Evolutionary conservation across 2,888 invertebrate genomes (phyloP).

Genomic region (Acholoe squamosa): DNA sequence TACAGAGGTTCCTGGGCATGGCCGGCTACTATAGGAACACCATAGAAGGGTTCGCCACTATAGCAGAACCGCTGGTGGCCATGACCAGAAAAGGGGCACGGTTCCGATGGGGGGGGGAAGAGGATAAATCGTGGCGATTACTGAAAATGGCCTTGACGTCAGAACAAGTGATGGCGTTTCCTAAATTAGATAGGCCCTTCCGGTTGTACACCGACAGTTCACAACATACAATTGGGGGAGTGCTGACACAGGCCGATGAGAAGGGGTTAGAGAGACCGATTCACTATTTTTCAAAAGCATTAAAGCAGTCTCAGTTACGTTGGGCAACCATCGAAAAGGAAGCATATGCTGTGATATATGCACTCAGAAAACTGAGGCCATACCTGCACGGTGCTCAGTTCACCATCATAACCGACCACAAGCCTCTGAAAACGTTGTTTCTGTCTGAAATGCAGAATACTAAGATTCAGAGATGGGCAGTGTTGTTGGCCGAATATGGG

Average conservation of each 20-base stretch:
- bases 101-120: neutral
- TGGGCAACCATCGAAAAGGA: slow-evolving; percentile 8
- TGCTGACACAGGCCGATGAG: slow-evolving; percentile 3
- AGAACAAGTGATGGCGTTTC: neutral
- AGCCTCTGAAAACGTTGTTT: too few relatives aligned
- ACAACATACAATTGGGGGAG: neutral
- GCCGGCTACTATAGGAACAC: too few relatives aligned
- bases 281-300: slow-evolving; percentile 1
- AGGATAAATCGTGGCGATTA: neutral
- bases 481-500: too few relatives aligned
- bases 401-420: neutral
- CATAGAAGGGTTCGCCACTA: neutral
- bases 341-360: too few relatives aligned
- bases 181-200: neutral
- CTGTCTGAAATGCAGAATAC: too few relatives aligned
- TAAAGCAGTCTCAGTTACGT: neutral
- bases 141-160: neutral
- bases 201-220: neutral
- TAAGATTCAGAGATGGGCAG: too few relatives aligned
- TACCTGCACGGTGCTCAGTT: slow-evolving; percentile 25
- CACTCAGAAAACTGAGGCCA: slow-evolving; percentile 30
- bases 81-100: neutral
- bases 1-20: neutral
- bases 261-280: slow-evolving; percentile 19
- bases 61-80: neutral